These are phyloP conservation scores for Momotus momota DNA, from an alignment of 2,797 vertebrate species.

Conservation along the genomic window DNA sequence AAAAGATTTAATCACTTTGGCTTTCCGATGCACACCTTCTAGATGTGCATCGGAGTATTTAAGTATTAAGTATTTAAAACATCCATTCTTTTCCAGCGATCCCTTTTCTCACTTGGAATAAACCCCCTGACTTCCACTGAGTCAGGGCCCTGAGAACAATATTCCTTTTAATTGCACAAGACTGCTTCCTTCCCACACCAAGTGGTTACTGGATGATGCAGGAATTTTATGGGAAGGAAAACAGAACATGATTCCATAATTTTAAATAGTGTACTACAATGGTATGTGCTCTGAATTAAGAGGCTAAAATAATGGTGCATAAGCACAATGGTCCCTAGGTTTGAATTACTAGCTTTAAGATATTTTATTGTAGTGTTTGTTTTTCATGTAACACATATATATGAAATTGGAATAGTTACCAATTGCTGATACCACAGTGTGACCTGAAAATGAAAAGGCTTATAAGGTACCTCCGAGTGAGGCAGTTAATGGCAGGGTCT, in stretches of 20 bases:
- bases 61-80: not conserved
- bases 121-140: not conserved
- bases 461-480: not conserved
- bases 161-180: not conserved
- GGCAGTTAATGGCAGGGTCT: not conserved
- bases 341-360: not conserved
- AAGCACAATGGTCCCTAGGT: not conserved
- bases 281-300: not conserved
- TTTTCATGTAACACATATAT: not conserved
- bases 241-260: not conserved
- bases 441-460: not conserved
- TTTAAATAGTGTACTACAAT: not conserved
- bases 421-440: not conserved
- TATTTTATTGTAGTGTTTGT: not conserved
- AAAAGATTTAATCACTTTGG: not conserved
- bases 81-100: not conserved
- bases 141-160: not conserved
- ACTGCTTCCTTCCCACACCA: not conserved
- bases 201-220: not conserved
- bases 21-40: not conserved
- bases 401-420: not conserved
- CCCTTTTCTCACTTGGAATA: not conserved
- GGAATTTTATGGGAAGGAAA: not conserved
- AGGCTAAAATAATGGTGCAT: not conserved
- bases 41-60: too few relatives aligned